Evolutionary conservation across 2,888 invertebrate genomes (phyloP), one percentile per base, ranked within the genome.

Genomic region (Cataglyphis altisquamis): DNA sequence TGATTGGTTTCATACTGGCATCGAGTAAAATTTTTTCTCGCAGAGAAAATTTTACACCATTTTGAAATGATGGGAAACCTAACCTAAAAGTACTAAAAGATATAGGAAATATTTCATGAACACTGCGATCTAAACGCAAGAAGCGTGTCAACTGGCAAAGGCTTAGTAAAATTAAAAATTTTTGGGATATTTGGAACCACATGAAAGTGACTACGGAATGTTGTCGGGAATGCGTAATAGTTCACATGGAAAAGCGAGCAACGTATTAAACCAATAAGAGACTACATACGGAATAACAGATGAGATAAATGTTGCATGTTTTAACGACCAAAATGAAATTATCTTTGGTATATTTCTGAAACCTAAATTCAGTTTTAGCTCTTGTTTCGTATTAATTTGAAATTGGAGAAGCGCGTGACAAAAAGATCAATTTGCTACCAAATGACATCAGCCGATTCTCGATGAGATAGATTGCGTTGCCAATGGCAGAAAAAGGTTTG

Each of bases 171-270:
- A 45, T 80, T 70, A 70, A 70, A 25, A 62, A 78, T 32, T 45
- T 18, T 6, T 32, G n/a, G 21, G 10, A 21, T n/a, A 57, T 78
- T 78, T 32, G 32, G 45, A 10, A 12, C 68, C 68, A 78, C 78
- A 78, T 78, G 45, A 78, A 78, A 78, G 60, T 45, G 68, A 78
- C 57, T 78, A 45, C 21, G 41, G 68, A 78, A 78, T 68, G 57
- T 45, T 15, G 21, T 41, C 21, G 41, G 15, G 32, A 45, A 78
- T 57, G 67, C 45, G 21, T 32, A 57, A 78, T 62, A 45, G 57
- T 78, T 45, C 12, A 45, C n/a, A 41, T 78, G 32, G 45, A 68
- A 18, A 21, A 39, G 57, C 41, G 45, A 70, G 78, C 25, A 70
- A 78, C 32, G 41, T 60, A 70, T 78, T 78, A 78, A 78, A 48